These are phyloP conservation scores for Brachypalpus laphriformis DNA, from an alignment of 2,888 invertebrate genomes.

Conservation along the genomic window DNA sequence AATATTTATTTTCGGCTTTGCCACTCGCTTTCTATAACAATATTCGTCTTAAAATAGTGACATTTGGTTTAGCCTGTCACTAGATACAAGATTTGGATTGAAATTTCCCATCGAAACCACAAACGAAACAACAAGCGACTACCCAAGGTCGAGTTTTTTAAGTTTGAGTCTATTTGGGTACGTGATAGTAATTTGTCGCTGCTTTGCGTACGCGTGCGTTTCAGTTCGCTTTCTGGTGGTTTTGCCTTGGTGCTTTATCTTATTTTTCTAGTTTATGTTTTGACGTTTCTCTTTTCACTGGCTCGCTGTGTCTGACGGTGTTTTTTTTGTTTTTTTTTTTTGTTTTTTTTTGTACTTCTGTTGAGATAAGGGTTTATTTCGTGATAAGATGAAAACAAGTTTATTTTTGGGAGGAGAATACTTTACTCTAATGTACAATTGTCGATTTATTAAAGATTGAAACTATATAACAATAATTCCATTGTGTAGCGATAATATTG, in stretches of 20 bases:
- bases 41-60: too few species aligned
- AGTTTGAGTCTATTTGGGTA: background rate
- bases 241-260: constrained; percentile 13
- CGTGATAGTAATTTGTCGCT: constrained; percentile 8
- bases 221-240: background rate
- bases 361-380: constrained; percentile 49
- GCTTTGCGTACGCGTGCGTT: constrained; percentile 7
- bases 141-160: constrained; percentile 28
- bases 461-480: background rate
- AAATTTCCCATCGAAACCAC: background rate
- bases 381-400: constrained; percentile 42
- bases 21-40: constrained; percentile 8
- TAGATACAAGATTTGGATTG: constrained; percentile 2
- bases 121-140: background rate
- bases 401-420: background rate
- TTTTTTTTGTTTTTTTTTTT: background rate
- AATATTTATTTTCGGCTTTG: background rate
- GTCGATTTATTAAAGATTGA: background rate
- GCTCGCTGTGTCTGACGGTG: background rate
- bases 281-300: constrained; percentile 10
- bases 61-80: too few species aligned
- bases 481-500: background rate
- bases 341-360: constrained; percentile 16
- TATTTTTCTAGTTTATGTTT: background rate
- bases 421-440: background rate